These are phyloP conservation scores for Augochlorella aurata DNA, from an alignment of 2,888 invertebrate genomes.

Conservation along the genomic window DNA sequence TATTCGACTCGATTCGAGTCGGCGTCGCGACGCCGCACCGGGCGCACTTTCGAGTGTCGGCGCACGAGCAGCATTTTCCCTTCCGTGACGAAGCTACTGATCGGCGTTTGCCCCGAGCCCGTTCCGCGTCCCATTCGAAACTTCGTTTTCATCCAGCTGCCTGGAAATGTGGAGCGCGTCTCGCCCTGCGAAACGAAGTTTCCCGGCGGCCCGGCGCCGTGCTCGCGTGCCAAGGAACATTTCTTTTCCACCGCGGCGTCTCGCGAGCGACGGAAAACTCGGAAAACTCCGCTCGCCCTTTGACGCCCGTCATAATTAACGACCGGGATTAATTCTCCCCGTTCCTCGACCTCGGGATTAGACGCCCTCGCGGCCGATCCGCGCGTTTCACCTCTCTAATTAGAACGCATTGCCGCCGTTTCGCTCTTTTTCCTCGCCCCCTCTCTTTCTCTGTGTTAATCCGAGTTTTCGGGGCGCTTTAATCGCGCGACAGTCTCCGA, in stretches of 20 bases:
- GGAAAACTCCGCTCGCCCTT: constrained; percentile 7
- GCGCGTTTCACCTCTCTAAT: neutral
- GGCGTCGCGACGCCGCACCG: constrained; percentile 46
- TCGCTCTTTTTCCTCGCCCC: neutral
- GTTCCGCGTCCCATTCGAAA: constrained; percentile 7
- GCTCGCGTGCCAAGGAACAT: neutral
- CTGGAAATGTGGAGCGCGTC: constrained; percentile 10
- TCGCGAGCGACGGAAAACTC: neutral
- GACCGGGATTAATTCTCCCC: constrained; percentile 11
- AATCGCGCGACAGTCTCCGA: constrained; percentile 24
- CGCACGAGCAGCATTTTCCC: constrained; percentile 19
- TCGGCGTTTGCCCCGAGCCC: constrained; percentile 26
- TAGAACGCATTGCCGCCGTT: constrained; percentile 6
- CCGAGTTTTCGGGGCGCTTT: constrained; percentile 36
- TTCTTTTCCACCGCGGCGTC: neutral
- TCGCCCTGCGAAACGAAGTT: constrained; percentile 3
- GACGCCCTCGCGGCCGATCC: constrained; percentile 7
- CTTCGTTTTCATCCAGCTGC: constrained; percentile 15
- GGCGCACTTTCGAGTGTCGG: constrained; percentile 37
- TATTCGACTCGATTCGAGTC: constrained; percentile 14
- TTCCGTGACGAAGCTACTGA: constrained; percentile 29
- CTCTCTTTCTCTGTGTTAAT: constrained; percentile 23
- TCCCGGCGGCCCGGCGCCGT: neutral
- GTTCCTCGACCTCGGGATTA: constrained; percentile 1
- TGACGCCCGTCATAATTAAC: constrained; percentile 40